A percentile compares a stretch with the other conserved stretches of the same genome.
These are phyloP conservation scores for Hymenopus coronatus DNA, from an alignment of 2,888 invertebrate species.

Conservation along the genomic window DNA sequence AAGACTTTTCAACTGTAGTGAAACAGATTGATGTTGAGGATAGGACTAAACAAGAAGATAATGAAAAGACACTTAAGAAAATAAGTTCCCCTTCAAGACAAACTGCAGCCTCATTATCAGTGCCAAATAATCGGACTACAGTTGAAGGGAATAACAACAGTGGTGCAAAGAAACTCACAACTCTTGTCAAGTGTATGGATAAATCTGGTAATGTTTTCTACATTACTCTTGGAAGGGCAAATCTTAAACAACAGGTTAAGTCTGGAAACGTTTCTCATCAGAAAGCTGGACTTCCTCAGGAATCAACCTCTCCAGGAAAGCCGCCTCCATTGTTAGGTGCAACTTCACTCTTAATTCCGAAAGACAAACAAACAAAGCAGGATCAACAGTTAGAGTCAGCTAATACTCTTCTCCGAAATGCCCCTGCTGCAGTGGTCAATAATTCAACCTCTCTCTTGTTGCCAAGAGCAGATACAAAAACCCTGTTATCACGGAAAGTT, in stretches of 20 bases:
- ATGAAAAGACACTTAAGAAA: background rate
- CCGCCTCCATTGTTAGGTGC: background rate
- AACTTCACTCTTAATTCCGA: background rate
- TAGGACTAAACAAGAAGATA: background rate
- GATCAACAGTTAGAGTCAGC: background rate
- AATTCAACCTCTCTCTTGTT: background rate
- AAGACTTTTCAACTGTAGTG: background rate
- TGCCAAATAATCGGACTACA: background rate
- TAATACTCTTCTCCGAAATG: background rate
- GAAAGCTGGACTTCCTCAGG: background rate
- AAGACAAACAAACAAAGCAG: background rate
- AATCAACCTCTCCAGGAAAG: background rate
- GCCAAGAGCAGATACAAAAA: background rate
- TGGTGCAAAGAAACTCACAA: conserved; percentile 12
- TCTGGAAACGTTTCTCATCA: background rate
- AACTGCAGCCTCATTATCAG: background rate
- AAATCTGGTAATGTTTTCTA: conserved; percentile 25
- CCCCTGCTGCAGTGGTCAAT: background rate
- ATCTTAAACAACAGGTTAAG: background rate
- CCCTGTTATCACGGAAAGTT: background rate
- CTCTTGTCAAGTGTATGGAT: conserved; percentile 27
- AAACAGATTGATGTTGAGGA: background rate
- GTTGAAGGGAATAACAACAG: background rate
- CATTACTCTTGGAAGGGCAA: conserved; percentile 17
- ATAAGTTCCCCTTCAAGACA: background rate